Evolutionary conservation across 2,888 invertebrate genomes (phyloP).

Genomic region (Mactromeris polynyma): DNA sequence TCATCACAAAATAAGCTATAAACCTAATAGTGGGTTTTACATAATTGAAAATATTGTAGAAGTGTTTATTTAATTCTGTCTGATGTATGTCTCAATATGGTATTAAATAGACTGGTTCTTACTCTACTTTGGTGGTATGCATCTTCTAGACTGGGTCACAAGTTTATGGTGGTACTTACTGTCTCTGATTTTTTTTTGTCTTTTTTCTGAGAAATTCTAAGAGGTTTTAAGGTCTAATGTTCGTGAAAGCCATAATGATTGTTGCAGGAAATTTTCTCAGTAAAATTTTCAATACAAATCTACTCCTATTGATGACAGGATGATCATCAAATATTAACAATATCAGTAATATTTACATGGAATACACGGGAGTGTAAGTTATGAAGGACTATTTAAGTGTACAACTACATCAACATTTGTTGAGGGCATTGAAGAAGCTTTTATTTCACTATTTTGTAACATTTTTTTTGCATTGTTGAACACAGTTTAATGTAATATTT

Average conservation of each 20-base stretch:
- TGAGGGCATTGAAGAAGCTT: too few relatives aligned
- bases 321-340: not conserved
- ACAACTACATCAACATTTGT: too few relatives aligned
- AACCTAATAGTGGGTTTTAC: not conserved
- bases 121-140: not conserved
- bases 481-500: too few relatives aligned
- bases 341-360: not conserved
- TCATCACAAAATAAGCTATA: slow-evolving; percentile 5
- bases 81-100: not conserved
- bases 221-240: not conserved
- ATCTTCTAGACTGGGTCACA: slow-evolving; percentile 10
- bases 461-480: too few relatives aligned
- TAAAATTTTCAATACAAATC: not conserved
- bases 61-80: slow-evolving; percentile 35
- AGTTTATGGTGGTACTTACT: not conserved
- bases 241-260: not conserved
- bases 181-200: not conserved
- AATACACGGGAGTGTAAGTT: not conserved
- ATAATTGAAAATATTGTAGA: slow-evolving; percentile 32
- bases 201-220: not conserved
- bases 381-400: too few relatives aligned
- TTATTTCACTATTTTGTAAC: too few relatives aligned
- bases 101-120: not conserved
- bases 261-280: not conserved
- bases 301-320: not conserved